Evolutionary conservation across 2,888 invertebrate genomes (phyloP).

Genomic region (Cordilura impudica): DNA sequence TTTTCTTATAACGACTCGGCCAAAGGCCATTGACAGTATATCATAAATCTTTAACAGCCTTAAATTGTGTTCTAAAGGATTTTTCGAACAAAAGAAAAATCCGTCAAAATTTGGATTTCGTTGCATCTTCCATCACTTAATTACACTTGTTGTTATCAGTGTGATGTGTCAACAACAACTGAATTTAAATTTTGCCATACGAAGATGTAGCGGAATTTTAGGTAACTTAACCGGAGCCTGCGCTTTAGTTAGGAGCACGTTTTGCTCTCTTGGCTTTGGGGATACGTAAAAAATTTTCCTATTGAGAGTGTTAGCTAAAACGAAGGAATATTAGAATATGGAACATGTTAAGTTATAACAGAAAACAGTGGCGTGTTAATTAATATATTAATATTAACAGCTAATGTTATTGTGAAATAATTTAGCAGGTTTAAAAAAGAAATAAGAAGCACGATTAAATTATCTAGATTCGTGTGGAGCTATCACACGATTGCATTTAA

Average conservation of each 20-base stretch:
- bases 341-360: conserved; percentile 35
- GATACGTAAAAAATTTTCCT: neutral
- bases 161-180: conserved; percentile 33
- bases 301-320: neutral
- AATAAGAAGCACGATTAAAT: too few relatives aligned
- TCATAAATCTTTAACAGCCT: conserved; percentile 18
- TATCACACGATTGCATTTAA: too few relatives aligned
- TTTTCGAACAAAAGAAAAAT: neutral
- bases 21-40: conserved; percentile 48
- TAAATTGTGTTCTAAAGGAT: neutral
- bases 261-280: neutral
- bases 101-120: conserved; percentile 16
- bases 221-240: conserved; percentile 18
- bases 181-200: neutral
- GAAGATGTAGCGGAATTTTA: conserved; percentile 37
- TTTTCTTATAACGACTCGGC: neutral
- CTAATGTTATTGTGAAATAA: too few relatives aligned
- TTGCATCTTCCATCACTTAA: neutral
- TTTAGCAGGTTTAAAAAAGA: too few relatives aligned
- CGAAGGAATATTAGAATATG: neutral
- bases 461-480: too few relatives aligned
- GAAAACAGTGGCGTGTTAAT: conserved; percentile 9
- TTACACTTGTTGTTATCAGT: conserved; percentile 30
- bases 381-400: too few relatives aligned
- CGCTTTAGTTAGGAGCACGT: neutral